phyloP scores from a whole-genome alignment of 2,113 vertebrate species.

The Willisornis vidua region DNA sequence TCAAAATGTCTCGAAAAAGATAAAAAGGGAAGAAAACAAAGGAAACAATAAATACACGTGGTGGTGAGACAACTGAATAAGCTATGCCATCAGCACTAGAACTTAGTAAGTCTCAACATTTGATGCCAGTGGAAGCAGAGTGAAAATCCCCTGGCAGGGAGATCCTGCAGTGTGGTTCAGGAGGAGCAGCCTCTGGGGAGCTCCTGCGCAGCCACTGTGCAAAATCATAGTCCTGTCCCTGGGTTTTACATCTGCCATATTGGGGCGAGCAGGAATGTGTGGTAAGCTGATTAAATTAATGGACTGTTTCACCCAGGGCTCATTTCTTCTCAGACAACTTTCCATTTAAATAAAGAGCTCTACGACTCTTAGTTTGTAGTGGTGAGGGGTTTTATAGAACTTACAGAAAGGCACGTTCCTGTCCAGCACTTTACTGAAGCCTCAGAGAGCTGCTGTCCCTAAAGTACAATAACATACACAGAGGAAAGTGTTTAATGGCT shows the following conservation, averaged over 20 bases:
- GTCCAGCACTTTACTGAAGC: not conserved
- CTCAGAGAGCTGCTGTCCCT: not conserved
- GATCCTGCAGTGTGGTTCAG: not conserved
- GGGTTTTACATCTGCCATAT: not conserved
- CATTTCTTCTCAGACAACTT: slow-evolving; percentile 1
- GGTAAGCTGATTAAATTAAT: slow-evolving; percentile 18
- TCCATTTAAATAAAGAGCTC: not conserved
- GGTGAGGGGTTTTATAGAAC: not conserved
- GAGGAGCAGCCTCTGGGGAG: not conserved
- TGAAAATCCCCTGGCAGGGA: not conserved
- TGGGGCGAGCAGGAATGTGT: not conserved
- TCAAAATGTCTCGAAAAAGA: slow-evolving; percentile 1
- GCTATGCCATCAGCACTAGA: not conserved
- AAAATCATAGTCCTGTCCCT: not conserved
- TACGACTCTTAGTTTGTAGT: not conserved
- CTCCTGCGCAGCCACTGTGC: not conserved
- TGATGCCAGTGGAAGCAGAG: not conserved
- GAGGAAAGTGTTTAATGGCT: not conserved
- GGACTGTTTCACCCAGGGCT: slow-evolving; percentile 1
- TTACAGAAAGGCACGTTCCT: not conserved
- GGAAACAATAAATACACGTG: not conserved
- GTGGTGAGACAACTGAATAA: not conserved
- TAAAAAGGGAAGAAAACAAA: not conserved
- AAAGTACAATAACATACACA: not conserved
- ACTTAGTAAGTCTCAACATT: not conserved